Base-by-base conservation (phyloP, 2,888 invertebrate genomes). In the Elgonia sp. region DNA sequence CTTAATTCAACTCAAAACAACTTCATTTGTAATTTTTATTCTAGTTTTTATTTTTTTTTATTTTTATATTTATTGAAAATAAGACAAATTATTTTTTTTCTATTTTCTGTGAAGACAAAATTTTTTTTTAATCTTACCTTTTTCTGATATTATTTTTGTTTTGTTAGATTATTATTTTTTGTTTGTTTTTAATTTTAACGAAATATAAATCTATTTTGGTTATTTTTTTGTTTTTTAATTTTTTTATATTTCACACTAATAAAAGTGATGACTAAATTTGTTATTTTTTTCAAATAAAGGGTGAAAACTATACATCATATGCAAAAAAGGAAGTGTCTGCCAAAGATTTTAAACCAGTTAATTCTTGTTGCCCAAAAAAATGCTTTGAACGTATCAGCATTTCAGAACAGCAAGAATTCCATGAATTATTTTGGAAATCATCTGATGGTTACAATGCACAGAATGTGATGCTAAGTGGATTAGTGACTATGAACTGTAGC, bases 381-480 rank as follows among this genome's bases (percentile, higher is more conserved):
- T 67, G 83, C 21, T 83, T 83, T 37, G 60, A 70, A 29, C 21
- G 21, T 37, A 60, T 84, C 39, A 21, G 29, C 0, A 16, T 16
- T 29, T 57, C 69, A 21, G 60, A 76, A 40, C 85, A 81, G n/a
- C 14, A 67, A 42, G 37, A 79, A 29, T 85, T 80, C 18, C 73
- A 80, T 55, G 18, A 40, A 7, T 55, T 53, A 39, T 80, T 80
- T 73, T 85, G 85, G 85, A 60, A 63, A 42, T 60, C 18, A 18
- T 8, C 37, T 39, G 85, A 75, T 10, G 75, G 69, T 72, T 80
- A 85, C 40, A 55, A 80, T 8, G 16, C 75, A 14, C 85, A 85
- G 39, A 80, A 80, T 62, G 46, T 85, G 12, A 67, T 85, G 40
- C 21, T 84, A 16, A 76, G 60, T 69, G 57, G 69, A 6, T 57